A percentile compares a stretch with the other conserved stretches of the same genome.
These are phyloP conservation scores for Aphelenchoides fujianensis DNA, from an alignment of 1,140 invertebrate species.

Conservation along the genomic window DNA sequence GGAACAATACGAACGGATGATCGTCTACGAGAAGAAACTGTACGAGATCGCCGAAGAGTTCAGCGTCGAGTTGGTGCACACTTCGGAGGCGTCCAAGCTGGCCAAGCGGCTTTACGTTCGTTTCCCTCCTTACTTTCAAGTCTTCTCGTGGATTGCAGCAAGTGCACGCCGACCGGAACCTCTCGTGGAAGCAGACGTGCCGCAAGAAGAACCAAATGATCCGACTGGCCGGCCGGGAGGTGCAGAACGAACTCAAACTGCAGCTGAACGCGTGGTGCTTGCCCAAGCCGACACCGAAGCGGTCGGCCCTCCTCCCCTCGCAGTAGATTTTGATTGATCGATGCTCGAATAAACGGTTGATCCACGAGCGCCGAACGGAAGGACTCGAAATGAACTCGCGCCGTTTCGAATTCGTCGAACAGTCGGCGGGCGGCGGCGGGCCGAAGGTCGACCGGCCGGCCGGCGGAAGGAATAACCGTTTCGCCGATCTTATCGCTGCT, in stretches of 20 bases:
- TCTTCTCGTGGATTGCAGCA: background rate
- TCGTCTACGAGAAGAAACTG: constrained; percentile 3
- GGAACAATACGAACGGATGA: constrained; percentile 10
- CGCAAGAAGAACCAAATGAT: constrained; percentile 6
- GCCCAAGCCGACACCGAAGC: background rate
- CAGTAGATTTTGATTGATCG: too few relatives aligned
- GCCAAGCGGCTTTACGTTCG: background rate
- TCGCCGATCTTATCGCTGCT: too few relatives aligned
- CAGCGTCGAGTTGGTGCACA: background rate
- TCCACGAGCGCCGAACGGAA: too few relatives aligned
- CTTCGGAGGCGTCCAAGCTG: background rate
- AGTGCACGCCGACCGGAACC: background rate
- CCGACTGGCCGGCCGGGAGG: background rate
- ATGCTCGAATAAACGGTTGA: too few relatives aligned
- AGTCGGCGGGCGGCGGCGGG: too few relatives aligned
- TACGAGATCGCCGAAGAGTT: constrained; percentile 1
- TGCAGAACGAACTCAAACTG: constrained; percentile 6
- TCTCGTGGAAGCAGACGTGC: constrained; percentile 11
- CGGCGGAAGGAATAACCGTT: too few relatives aligned
- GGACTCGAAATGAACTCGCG: too few relatives aligned
- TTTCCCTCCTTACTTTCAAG: background rate
- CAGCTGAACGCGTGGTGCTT: constrained; percentile 12
- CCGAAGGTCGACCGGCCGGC: too few relatives aligned
- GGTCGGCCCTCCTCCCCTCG: background rate
- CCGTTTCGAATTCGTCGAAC: too few relatives aligned